Conservation (phyloP, 2,888 invertebrate genomes). For the Pherbina coryleti region DNA sequence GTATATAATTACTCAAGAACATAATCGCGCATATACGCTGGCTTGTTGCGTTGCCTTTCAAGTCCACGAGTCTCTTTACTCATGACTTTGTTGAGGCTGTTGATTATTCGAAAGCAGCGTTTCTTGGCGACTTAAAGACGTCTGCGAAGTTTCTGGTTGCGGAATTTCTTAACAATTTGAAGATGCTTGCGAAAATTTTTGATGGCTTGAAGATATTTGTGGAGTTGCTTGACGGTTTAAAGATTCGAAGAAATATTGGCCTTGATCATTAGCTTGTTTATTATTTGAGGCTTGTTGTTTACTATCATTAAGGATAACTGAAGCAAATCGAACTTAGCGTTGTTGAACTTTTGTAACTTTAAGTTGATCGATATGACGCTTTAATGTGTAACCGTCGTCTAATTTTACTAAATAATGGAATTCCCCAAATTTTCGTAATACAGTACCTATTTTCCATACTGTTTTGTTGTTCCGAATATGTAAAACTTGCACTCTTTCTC, state of each 20-base stretch:
- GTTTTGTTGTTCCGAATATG: conserved; percentile 36
- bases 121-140: not conserved
- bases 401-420: conserved; percentile 40
- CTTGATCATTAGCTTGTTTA: not conserved
- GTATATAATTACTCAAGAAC: not conserved
- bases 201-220: not conserved
- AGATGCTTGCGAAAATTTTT: not conserved
- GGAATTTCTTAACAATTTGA: not conserved
- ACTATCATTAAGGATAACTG: too few species aligned
- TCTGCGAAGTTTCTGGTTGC: not conserved
- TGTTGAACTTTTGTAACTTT: too few species aligned
- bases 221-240: not conserved
- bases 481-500: conserved; percentile 37
- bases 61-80: not conserved
- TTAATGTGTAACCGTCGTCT: conserved; percentile 33
- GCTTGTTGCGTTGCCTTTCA: not conserved
- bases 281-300: not conserved
- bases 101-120: not conserved
- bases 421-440: conserved; percentile 29
- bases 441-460: conserved; percentile 36
- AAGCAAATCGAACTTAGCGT: too few species aligned
- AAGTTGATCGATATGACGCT: too few species aligned
- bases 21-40: not conserved
- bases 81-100: not conserved
- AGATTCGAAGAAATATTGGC: not conserved